phyloP scores from a whole-genome alignment of 2,888 invertebrate species.

The Lasioglossum leucozonium region DNA sequence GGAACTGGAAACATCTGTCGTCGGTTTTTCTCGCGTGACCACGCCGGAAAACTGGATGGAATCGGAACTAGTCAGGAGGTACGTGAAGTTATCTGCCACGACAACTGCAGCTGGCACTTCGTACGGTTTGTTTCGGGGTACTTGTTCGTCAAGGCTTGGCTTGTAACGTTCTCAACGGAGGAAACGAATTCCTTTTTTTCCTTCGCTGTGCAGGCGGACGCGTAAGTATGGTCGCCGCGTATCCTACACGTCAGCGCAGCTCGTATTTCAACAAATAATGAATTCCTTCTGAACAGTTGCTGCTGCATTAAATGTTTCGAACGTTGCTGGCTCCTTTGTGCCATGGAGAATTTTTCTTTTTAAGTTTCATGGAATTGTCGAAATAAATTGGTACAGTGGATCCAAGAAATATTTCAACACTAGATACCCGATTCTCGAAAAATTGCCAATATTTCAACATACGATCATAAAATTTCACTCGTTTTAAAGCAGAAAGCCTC shows the following conservation, averaged over 20 bases:
- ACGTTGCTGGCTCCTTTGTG: neutral
- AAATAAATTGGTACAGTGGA: neutral
- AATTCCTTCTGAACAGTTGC: neutral
- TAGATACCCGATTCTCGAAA: no score
- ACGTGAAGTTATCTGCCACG: constrained; percentile 52
- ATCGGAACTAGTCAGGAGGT: constrained; percentile 32
- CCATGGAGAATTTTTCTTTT: neutral
- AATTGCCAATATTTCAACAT: no score
- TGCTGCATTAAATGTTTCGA: neutral
- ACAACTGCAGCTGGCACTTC: constrained; percentile 42
- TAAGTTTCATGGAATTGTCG: neutral
- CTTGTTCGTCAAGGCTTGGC: neutral
- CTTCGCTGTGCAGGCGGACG: neutral
- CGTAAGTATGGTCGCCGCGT: neutral
- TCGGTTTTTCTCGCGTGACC: constrained; percentile 26
- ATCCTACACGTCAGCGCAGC: neutral
- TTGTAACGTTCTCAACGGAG: neutral
- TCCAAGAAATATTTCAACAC: no score
- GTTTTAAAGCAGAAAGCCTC: no score
- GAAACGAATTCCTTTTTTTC: constrained; percentile 7
- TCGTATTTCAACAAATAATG: neutral
- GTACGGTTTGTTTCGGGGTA: constrained; percentile 12
- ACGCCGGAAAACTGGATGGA: constrained; percentile 23
- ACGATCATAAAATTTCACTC: no score
- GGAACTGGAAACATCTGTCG: constrained; percentile 22